phyloP scores from a whole-genome alignment of 2,888 invertebrate species.

The Phragmatobia fuliginosa region DNA sequence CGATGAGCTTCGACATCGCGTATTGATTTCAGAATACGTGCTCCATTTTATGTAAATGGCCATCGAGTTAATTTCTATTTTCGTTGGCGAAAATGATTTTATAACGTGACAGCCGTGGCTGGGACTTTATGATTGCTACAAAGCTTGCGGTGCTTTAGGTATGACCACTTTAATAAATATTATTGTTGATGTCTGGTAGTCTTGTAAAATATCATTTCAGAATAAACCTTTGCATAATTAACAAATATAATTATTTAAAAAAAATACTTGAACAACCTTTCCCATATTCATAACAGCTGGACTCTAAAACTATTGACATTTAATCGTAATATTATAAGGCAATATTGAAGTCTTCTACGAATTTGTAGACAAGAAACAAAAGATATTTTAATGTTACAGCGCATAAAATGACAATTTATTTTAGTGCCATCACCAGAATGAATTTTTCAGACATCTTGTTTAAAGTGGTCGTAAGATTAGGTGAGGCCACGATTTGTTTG shows the following conservation, averaged over 20 bases:
- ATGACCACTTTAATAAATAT: constrained; percentile 40
- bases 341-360: constrained; percentile 21
- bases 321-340: constrained; percentile 24
- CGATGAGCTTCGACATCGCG: constrained; percentile 43
- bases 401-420: constrained; percentile 43
- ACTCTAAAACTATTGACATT: constrained; percentile 31
- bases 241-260: constrained; percentile 11
- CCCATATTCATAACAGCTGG: constrained; percentile 16
- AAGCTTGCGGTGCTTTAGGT: constrained; percentile 27
- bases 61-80: constrained; percentile 63
- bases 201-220: constrained; percentile 27
- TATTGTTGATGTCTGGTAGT: constrained; percentile 17
- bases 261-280: constrained; percentile 22
- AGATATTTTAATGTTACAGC: constrained; percentile 28
- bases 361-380: constrained; percentile 29
- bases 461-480: constrained; percentile 57
- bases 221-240: constrained; percentile 19
- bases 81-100: constrained; percentile 51
- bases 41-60: constrained; percentile 54
- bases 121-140: constrained; percentile 41
- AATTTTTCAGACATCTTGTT: constrained; percentile 46
- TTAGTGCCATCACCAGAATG: constrained; percentile 36
- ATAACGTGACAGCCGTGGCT: constrained; percentile 57
- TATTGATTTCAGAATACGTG: constrained; percentile 65
- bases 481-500: constrained; percentile 58